Conservation (phyloP, 30 jellyfish, hydroid and myxozoan species). For the Turritopsis dohrnii region DNA sequence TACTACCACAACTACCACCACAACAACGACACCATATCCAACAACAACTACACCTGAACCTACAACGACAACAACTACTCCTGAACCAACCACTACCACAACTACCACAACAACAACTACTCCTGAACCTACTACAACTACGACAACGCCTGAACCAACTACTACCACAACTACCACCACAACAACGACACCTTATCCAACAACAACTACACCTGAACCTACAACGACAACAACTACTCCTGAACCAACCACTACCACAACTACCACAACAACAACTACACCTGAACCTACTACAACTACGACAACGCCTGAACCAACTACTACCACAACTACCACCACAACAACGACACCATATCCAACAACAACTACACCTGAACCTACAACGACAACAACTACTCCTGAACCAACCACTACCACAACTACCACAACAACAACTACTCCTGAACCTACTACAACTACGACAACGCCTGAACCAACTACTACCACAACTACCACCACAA, state of each 20-base stretch:
- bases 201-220: background rate
- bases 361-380: background rate
- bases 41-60: background rate
- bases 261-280: background rate
- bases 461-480: background rate
- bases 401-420: background rate
- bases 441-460: background rate
- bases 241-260: background rate
- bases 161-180: slow-evolving; percentile 19
- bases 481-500: slow-evolving; percentile 3
- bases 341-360: background rate
- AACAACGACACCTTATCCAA: background rate
- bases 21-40: background rate
- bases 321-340: background rate
- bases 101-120: background rate
- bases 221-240: slow-evolving; percentile 3
- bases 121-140: background rate
- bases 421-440: background rate
- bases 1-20: background rate
- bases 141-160: background rate
- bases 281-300: background rate
- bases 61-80: background rate
- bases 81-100: background rate
- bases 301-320: background rate
- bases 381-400: background rate